Percentiles rank a stretch among this genome's conserved stretches.
Conservation (phyloP, 2,797 vertebrate species). For the Tympanoctomys barrerae region DNA sequence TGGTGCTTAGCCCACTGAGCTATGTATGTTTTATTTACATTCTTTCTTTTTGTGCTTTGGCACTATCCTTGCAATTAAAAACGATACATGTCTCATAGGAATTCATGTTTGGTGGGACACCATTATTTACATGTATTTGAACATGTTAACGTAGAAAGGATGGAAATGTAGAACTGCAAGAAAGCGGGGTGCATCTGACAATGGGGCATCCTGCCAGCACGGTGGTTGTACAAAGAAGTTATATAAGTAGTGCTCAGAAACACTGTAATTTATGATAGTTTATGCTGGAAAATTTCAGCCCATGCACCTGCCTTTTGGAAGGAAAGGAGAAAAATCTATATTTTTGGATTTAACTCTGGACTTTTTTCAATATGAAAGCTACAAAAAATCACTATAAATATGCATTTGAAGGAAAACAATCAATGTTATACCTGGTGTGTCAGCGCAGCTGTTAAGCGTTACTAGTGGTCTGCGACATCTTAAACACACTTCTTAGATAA, state of each 20-base stretch:
- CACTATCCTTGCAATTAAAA: neutral
- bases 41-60: neutral
- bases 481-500: slow-evolving; percentile 59
- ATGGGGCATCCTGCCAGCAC: fast-evolving
- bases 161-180: neutral
- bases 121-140: slow-evolving; percentile 1
- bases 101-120: neutral
- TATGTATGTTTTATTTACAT: neutral
- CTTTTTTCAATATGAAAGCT: neutral
- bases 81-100: neutral
- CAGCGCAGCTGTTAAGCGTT: neutral
- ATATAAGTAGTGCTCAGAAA: neutral
- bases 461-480: slow-evolving; percentile 16
- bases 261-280: neutral
- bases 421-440: neutral
- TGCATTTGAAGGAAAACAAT: neutral
- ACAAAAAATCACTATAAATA: slow-evolving; percentile 25
- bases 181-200: neutral
- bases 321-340: neutral
- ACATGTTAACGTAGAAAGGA: neutral
- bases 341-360: slow-evolving; percentile 38
- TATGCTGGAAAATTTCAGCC: neutral
- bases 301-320: slow-evolving; percentile 23
- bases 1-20: too few species aligned
- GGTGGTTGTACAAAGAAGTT: neutral